phyloP scores from a whole-genome alignment of 2,113 vertebrate species.

The Trogon melanurus region DNA sequence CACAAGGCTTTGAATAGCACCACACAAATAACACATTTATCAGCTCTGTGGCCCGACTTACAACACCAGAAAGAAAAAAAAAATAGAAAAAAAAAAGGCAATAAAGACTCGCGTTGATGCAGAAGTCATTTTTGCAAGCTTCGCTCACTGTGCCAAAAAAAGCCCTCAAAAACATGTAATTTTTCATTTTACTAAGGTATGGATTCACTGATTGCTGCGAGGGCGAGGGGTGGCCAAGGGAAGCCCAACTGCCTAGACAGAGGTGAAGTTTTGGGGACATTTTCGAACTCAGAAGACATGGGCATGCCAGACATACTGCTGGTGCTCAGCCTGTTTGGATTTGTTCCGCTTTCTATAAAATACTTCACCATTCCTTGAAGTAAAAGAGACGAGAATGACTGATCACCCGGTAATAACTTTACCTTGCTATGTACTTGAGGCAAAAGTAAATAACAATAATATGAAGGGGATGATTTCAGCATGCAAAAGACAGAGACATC shows the following conservation, averaged over 20 bases:
- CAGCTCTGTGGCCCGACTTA: not conserved
- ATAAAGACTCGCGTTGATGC: not conserved
- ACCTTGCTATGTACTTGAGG: not conserved
- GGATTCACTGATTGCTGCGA: not conserved
- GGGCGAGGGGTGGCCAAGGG: not conserved
- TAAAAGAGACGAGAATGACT: not conserved
- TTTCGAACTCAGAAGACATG: not conserved
- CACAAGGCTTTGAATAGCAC: constrained; percentile 7
- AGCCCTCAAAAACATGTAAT: not conserved
- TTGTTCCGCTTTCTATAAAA: not conserved
- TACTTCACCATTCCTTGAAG: not conserved
- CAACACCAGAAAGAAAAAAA: not conserved
- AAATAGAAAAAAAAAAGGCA: not conserved
- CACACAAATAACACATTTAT: constrained; percentile 12
- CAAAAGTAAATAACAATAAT: not conserved
- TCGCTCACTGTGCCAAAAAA: not conserved
- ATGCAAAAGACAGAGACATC: not conserved
- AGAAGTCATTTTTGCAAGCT: not conserved
- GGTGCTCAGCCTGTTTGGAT: not conserved
- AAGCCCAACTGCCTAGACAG: rapidly evolving
- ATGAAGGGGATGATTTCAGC: not conserved
- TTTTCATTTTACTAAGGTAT: not conserved
- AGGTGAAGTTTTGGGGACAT: not conserved
- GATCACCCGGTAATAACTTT: not conserved
- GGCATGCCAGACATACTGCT: not conserved